Base-by-base conservation (phyloP, 2,888 invertebrate genomes). In the Hyles lineata region DNA sequence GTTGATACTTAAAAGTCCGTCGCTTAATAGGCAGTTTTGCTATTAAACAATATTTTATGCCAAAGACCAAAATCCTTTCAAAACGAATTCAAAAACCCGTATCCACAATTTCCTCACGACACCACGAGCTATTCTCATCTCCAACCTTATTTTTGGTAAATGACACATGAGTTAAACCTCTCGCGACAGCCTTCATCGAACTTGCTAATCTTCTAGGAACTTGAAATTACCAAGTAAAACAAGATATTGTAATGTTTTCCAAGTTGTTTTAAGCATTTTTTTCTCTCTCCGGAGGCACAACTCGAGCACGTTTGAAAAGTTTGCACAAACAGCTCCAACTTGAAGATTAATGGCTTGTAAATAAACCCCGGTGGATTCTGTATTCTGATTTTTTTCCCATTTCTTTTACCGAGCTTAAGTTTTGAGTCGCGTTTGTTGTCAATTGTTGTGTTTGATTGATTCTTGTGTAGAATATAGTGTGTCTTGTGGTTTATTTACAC, bases 261-360 rank as follows among this genome's bases (percentile, higher is more conserved):
- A 15, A 21, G 43, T 67, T 67, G 67, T 50, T 67, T 67, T 17
- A 67, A 50, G 17, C 60, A 60, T 60, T 60, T 35, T 67, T 67
- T 67, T 50, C 43, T 50, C 43, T 50, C 50, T 50, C 7, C 43
- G 35, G 21, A 35, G 62, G 63, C 43, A 21, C 21, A 43, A 70
- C 50, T 70, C 23, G 3, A 25, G 70, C 25, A 70, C 70, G 55
- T 70, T 58, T 50, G 55, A 19, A 32, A 52, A 70, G 50, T 70
- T 70, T 19, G 62, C 71, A 62, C 62, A 50, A 67, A 67, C 67
- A 67, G 50, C 52, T 25, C 62, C 52, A 62, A 62, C 71, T 71
- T 19, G 70, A 71, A 71, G 71, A 71, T 71, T 71, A 62, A 71
- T 71, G 62, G 55, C 21, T 71, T 71, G 62, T 71, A 62, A 71